Evolutionary conservation across 2,888 invertebrate genomes (phyloP), one percentile per base, ranked within the genome.

Genomic region (Oligia latruncula): DNA sequence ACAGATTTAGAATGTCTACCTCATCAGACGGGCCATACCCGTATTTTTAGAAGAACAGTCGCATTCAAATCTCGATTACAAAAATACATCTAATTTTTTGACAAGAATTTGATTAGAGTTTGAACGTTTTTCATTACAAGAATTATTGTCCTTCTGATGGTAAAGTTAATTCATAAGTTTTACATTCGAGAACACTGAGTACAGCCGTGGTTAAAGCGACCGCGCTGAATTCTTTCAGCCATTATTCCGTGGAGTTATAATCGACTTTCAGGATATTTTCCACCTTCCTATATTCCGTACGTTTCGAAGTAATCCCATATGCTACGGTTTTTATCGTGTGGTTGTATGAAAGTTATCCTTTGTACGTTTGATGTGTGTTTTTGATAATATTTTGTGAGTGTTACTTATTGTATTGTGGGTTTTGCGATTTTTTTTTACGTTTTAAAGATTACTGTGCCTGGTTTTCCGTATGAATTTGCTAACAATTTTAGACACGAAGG

Each of bases 181-280:
- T 52, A 15, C 13, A 6, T 75, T 92, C 92, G 90, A 86, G 88
- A 90, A 90, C 83, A 70, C 2, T 4, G 90, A 88, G 95, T 95
- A 93, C n/a, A 35, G n/a, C 15, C 68, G 67, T 40, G 78, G 67
- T 74, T 86, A 90, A 88, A 91, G 90, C 90, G 91, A 92, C 93
- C 93, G 92, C 90, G 86, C 84, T 88, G 92, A 91, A 95, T 96
- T 96, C 95, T 95, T 96, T 95, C 94, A 92, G 89, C 92, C 93
- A 94, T 95, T 94, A 95, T 93, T 92, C 92, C 90, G 91, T 86
- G 87, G 94, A 95, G 95, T 95, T 95, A 95, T 95, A 95, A 96
- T 96, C 95, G 95, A 95, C 93, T 95, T 95, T 93, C 89, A 81
- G 89, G 91, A 91, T 93, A 92, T 93, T 92, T 92, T 90, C 91